A percentile compares a stretch with the other conserved stretches of the same genome.
Evolutionary conservation across 2,888 invertebrate genomes (phyloP).

Genomic region (Phengaris alcon): DNA sequence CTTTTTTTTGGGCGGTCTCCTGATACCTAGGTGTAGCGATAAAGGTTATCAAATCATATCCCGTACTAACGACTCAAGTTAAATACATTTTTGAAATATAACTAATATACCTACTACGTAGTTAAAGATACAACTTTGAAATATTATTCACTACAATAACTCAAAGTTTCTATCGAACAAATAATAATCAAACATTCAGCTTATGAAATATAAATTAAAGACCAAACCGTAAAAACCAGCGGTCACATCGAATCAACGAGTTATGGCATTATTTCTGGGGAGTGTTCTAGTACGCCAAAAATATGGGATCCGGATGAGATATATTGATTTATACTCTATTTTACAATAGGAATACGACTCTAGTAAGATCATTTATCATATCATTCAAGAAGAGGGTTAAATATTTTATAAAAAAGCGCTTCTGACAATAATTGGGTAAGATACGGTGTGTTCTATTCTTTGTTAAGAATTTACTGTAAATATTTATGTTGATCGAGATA

Average conservation of each 20-base stretch:
- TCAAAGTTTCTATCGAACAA: too few relatives aligned
- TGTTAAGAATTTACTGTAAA: background rate
- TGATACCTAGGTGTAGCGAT: too few relatives aligned
- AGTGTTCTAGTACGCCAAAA: background rate
- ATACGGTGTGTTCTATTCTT: constrained; percentile 4
- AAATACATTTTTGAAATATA: too few relatives aligned
- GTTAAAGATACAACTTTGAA: background rate
- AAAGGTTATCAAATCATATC: too few relatives aligned
- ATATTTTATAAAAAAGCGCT: constrained; percentile 4
- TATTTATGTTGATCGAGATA: background rate
- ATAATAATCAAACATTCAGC: background rate
- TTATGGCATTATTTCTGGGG: constrained; percentile 1
- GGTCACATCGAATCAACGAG: constrained; percentile 8
- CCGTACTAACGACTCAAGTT: too few relatives aligned
- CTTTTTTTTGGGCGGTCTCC: too few relatives aligned
- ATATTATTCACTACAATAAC: background rate
- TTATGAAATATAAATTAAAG: constrained; percentile 1
- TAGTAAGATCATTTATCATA: constrained; percentile 17
- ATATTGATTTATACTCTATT: constrained; percentile 19
- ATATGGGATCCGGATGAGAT: background rate
- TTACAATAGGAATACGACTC: constrained; percentile 6
- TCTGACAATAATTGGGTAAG: constrained; percentile 24
- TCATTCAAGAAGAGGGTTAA: background rate
- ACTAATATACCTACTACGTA: too few relatives aligned
- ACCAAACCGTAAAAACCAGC: background rate